Conservation (phyloP, 2,113 vertebrate species). For the Petromus typicus region DNA sequence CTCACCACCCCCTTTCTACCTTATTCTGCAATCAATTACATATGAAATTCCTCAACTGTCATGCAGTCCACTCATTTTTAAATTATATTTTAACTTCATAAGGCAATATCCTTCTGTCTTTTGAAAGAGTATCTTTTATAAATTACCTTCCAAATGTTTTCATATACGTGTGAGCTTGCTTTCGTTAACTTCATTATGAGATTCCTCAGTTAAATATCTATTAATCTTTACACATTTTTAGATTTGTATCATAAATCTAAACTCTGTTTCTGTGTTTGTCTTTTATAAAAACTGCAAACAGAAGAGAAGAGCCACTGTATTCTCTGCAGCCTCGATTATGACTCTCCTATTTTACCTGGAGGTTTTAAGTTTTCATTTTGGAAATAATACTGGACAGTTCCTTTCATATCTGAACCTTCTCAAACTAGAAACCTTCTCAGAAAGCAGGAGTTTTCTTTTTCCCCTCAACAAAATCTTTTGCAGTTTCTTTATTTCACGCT, state of each 20-base stretch:
- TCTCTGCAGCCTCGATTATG: neutral
- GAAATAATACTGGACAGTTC: neutral
- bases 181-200: neutral
- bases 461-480: neutral
- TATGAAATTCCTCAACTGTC: neutral
- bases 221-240: neutral
- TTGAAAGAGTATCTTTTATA: neutral
- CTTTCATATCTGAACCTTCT: neutral
- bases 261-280: neutral
- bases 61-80: neutral
- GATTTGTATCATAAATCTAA: neutral
- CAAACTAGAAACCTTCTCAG: no score
- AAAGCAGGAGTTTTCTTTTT: neutral
- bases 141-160: neutral
- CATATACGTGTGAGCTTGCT: neutral
- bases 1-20: neutral
- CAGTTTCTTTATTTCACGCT: neutral
- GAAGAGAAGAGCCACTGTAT: neutral
- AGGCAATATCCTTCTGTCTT: neutral
- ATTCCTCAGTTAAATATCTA: neutral
- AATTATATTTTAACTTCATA: neutral
- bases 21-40: neutral
- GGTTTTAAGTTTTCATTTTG: constrained; percentile 12
- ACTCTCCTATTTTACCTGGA: neutral
- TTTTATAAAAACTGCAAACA: neutral